phyloP scores from a whole-genome alignment of 2,797 vertebrate genomes.

The Gymnodraco acuticeps region DNA sequence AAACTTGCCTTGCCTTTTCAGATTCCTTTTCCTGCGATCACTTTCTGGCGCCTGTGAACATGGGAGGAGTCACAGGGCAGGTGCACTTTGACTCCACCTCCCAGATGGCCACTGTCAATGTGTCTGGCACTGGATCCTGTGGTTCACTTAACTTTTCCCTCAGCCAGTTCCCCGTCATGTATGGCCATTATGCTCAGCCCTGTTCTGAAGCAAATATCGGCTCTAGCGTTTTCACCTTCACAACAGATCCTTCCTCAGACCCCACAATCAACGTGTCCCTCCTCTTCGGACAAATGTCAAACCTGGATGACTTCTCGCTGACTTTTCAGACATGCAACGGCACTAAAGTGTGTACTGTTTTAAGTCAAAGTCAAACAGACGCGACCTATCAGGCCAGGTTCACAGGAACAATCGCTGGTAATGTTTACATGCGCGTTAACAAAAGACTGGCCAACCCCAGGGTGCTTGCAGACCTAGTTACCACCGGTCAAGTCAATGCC shows the following conservation, averaged over 20 bases:
- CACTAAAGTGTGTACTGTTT: conserved; percentile 74
- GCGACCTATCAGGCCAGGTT: conserved; percentile 81
- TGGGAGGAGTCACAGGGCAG: conserved; percentile 82
- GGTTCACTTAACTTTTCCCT: conserved; percentile 73
- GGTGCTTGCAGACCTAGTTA: conserved; percentile 78
- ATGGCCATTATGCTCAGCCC: conserved; percentile 78
- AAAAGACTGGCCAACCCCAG: conserved; percentile 21
- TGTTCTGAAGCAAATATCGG: conserved; percentile 81
- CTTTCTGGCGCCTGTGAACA: conserved; percentile 82
- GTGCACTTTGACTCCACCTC: conserved; percentile 75
- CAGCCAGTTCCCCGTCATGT: conserved; percentile 85
- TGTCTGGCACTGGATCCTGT: conserved; percentile 75
- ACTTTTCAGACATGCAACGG: conserved; percentile 75
- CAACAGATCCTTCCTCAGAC: conserved; percentile 17
- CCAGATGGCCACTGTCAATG: conserved; percentile 58
- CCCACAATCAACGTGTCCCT: conserved; percentile 47
- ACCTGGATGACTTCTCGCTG: conserved; percentile 82
- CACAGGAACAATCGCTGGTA: conserved; percentile 75
- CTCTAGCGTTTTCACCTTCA: conserved; percentile 65
- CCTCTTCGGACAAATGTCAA: conserved; percentile 57
- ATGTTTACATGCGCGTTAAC: conserved; percentile 81
- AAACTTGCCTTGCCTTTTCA: conserved; percentile 49
- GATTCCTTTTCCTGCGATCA: conserved; percentile 65
- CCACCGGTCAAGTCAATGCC: conserved; percentile 60
- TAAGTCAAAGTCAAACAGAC: conserved; percentile 46